Conservation (phyloP, 2,113 vertebrate species). For the Hyperopisus bebe region DNA sequence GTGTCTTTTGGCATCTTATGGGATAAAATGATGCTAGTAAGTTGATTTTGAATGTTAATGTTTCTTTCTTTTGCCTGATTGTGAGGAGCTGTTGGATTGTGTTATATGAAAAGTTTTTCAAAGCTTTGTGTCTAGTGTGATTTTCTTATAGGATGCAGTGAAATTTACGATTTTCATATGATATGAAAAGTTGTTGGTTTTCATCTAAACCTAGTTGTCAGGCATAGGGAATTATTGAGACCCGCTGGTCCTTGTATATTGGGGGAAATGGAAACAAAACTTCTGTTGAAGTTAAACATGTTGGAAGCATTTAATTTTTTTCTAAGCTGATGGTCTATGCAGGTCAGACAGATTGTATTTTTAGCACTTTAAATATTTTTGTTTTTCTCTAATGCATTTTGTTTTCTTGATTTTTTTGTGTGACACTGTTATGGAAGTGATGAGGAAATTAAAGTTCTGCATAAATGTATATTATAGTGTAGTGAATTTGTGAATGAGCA, state of each 20-base stretch:
- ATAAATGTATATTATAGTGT: not conserved
- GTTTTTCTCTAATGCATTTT: conserved; percentile 47
- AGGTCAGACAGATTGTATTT: conserved; percentile 53
- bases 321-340: conserved; percentile 45
- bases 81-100: not conserved
- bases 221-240: conserved; percentile 30
- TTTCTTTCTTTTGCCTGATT: not conserved
- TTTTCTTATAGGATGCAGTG: not conserved
- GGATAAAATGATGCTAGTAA: not conserved
- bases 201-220: conserved; percentile 18
- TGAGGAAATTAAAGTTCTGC: not conserved
- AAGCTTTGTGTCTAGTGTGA: not conserved
- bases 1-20: not conserved
- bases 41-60: not conserved
- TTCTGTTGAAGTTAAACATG: not conserved
- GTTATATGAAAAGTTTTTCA: not conserved
- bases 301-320: conserved; percentile 64
- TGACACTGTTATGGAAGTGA: conserved; percentile 22
- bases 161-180: not conserved
- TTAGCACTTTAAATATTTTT: conserved; percentile 38
- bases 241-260: conserved; percentile 2
- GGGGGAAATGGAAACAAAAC: not conserved
- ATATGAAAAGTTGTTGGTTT: not conserved
- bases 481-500: conserved; percentile 13
- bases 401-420: conserved; percentile 29